Percentiles rank a stretch among this genome's conserved stretches.
These are phyloP conservation scores for Syngnathus acus DNA, from an alignment of 2,797 vertebrate genomes.

Conservation along the genomic window DNA sequence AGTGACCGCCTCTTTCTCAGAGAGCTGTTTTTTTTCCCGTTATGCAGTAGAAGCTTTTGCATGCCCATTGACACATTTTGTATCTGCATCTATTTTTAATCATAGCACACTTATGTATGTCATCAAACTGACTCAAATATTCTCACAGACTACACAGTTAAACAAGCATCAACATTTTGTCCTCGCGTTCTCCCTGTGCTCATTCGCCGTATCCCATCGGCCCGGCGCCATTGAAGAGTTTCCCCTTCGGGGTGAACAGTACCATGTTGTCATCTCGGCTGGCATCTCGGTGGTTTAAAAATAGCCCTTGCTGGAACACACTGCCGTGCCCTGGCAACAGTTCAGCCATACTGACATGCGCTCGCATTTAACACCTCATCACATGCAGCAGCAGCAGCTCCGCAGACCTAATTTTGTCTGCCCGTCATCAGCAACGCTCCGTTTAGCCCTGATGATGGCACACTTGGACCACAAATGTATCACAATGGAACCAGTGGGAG, in stretches of 20 bases:
- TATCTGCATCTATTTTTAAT: neutral
- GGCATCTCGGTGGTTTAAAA: conserved; percentile 53
- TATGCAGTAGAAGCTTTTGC: neutral
- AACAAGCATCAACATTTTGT: conserved; percentile 44
- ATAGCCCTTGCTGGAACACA: conserved; percentile 48
- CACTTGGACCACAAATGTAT: conserved; percentile 24
- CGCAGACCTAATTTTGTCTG: conserved; percentile 51
- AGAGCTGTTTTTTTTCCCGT: neutral
- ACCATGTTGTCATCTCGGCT: conserved; percentile 56
- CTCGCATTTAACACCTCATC: conserved; percentile 26
- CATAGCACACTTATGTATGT: neutral
- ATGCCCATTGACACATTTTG: neutral
- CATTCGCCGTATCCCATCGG: conserved; percentile 41
- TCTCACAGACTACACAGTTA: conserved; percentile 34
- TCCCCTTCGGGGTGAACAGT: conserved; percentile 47
- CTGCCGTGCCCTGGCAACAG: conserved; percentile 36
- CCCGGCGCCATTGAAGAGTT: conserved; percentile 44
- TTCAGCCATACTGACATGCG: conserved; percentile 34
- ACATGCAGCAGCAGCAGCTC: conserved; percentile 30
- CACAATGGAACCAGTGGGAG: conserved; percentile 7
- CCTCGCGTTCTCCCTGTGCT: conserved; percentile 31
- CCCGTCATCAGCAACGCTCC: conserved; percentile 33
- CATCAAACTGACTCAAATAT: conserved; percentile 15
- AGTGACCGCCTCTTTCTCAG: neutral
- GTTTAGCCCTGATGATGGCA: conserved; percentile 11